Evolutionary conservation across 1,140 invertebrate genomes (phyloP).

Genomic region (Rhysida immarginata): DNA sequence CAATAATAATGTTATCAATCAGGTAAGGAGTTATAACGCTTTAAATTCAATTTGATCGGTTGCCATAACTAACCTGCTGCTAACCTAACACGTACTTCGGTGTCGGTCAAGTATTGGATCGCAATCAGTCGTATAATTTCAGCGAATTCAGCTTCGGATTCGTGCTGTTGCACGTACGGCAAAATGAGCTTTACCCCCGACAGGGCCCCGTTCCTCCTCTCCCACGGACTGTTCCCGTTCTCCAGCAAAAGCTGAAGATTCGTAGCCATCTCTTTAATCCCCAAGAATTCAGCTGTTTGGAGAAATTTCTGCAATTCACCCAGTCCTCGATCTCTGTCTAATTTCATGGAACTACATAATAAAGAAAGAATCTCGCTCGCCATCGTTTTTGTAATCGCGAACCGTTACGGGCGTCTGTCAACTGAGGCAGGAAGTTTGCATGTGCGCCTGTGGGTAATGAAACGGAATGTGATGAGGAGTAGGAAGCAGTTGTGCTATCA

Average conservation of each 20-base stretch:
- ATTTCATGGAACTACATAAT: conserved; percentile 28
- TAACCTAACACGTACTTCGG: conserved; percentile 32
- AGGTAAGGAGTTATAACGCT: too few relatives aligned
- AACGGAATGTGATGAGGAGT: too few relatives aligned
- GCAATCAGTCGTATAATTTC: conserved; percentile 20
- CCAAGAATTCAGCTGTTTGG: conserved; percentile 19
- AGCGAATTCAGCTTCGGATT: conserved; percentile 23
- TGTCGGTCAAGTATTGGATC: conserved; percentile 27
- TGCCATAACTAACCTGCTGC: conserved; percentile 16
- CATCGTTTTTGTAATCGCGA: too few relatives aligned
- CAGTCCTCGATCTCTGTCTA: conserved; percentile 31
- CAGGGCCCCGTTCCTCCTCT: conserved; percentile 30
- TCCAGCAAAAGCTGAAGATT: conserved; percentile 14
- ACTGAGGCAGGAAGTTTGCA: too few relatives aligned
- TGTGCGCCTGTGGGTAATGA: too few relatives aligned
- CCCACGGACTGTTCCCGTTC: conserved; percentile 20
- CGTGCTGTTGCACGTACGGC: conserved; percentile 18
- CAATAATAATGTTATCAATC: too few relatives aligned
- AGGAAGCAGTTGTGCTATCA: too few relatives aligned
- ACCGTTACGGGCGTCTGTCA: too few relatives aligned
- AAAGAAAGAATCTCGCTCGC: conserved; percentile 10
- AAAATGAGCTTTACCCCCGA: conserved; percentile 28
- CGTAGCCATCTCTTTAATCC: conserved; percentile 18
- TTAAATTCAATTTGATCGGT: too few relatives aligned
- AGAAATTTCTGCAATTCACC: conserved; percentile 24